Percentiles rank a stretch among this genome's conserved stretches.
These are phyloP conservation scores for Torymus auratus DNA, from an alignment of 2,888 invertebrate species.

Conservation along the genomic window DNA sequence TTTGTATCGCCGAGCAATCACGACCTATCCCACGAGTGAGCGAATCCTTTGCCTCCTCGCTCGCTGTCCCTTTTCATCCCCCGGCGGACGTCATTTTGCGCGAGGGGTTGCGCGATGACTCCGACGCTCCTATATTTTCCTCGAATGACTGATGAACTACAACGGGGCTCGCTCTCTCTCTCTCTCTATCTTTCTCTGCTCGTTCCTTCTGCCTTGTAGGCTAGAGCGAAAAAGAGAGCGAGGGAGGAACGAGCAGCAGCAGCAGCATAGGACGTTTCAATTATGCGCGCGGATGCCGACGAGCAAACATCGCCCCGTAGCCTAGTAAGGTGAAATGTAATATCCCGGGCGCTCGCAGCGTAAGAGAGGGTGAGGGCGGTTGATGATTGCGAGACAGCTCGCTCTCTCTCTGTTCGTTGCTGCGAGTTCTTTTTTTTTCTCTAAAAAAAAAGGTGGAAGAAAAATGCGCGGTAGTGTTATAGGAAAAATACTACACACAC, in stretches of 20 bases:
- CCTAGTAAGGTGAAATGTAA: slow-evolving; percentile 57
- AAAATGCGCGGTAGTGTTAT: slow-evolving; percentile 11
- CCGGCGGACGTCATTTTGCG: slow-evolving; percentile 72
- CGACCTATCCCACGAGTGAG: slow-evolving; percentile 74
- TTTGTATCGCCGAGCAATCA: slow-evolving; percentile 76
- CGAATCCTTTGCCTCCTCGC: slow-evolving; percentile 59
- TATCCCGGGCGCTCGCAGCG: slow-evolving; percentile 19
- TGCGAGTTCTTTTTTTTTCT: slow-evolving; percentile 9
- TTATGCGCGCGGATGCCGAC: slow-evolving; percentile 58
- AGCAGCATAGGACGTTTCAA: slow-evolving; percentile 62
- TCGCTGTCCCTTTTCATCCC: slow-evolving; percentile 57
- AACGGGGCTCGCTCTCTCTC: slow-evolving; percentile 68
- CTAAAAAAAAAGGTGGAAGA: slow-evolving; percentile 32
- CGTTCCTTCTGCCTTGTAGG: slow-evolving; percentile 68
- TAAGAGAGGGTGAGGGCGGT: not conserved
- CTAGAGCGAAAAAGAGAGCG: slow-evolving; percentile 41
- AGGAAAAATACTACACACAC: not conserved
- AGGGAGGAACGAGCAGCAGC: slow-evolving; percentile 30
- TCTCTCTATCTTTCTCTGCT: slow-evolving; percentile 59
- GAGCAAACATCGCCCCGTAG: slow-evolving; percentile 50
- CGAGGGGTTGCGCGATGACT: slow-evolving; percentile 71
- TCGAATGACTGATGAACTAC: slow-evolving; percentile 76
- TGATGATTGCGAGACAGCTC: slow-evolving; percentile 50
- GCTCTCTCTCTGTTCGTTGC: not conserved
- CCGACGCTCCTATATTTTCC: slow-evolving; percentile 64